Evolutionary conservation across 2,113 vertebrate species (phyloP).

Genomic region (Dasypus novemcinctus): DNA sequence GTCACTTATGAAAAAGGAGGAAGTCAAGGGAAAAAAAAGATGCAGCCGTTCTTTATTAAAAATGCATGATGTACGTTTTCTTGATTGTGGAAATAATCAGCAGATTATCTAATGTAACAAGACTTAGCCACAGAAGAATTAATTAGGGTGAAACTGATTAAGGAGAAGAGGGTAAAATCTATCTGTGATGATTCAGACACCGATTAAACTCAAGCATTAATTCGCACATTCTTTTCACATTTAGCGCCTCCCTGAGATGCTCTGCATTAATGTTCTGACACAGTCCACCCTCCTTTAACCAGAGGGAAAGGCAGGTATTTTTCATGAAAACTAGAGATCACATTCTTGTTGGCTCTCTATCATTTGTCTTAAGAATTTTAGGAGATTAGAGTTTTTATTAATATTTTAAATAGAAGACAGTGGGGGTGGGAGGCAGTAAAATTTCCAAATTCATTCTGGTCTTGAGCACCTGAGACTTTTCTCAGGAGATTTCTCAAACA

Average conservation of each 20-base stretch:
- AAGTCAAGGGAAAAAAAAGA: conserved; percentile 56
- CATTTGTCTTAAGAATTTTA: conserved; percentile 23
- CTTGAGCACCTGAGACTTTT: neutral
- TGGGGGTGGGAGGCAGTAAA: neutral
- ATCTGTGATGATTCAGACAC: conserved; percentile 68
- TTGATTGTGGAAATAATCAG: conserved; percentile 83
- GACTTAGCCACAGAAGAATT: conserved; percentile 79
- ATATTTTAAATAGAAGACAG: conserved; percentile 36
- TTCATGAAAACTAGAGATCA: neutral
- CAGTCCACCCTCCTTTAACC: neutral
- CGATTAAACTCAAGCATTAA: conserved; percentile 61
- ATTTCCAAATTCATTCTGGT: conserved; percentile 2
- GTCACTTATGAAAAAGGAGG: conserved; percentile 79
- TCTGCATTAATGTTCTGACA: conserved; percentile 29
- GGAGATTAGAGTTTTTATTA: conserved; percentile 5
- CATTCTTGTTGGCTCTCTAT: neutral
- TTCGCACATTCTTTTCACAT: conserved; percentile 72
- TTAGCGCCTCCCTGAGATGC: conserved; percentile 63
- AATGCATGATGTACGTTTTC: conserved; percentile 80
- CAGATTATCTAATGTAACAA: conserved; percentile 80
- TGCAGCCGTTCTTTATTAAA: conserved; percentile 73
- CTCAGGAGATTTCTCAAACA: neutral
- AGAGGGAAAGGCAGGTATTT: conserved; percentile 37
- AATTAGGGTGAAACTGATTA: conserved; percentile 80
- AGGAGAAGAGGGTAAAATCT: conserved; percentile 76